Evolutionary conservation across 2,888 invertebrate genomes (phyloP).

Genomic region (Pyrgus malvae): DNA sequence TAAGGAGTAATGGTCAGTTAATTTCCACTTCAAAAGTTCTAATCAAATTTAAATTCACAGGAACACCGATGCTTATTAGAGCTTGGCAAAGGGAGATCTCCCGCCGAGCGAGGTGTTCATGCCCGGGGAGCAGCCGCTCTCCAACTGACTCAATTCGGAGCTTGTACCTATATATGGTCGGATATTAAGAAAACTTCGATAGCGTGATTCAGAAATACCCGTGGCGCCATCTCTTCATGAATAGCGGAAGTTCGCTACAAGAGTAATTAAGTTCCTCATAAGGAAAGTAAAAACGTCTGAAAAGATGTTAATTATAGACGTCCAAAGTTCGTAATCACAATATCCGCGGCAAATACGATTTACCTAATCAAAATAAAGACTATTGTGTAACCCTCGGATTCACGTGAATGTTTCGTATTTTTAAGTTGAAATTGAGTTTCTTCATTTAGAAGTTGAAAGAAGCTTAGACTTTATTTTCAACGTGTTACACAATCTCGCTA

Average conservation of each 20-base stretch:
- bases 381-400: conserved; percentile 45
- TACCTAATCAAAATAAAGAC: conserved; percentile 42
- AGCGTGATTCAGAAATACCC: too few relatives aligned
- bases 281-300: background rate
- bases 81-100: too few relatives aligned
- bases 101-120: too few relatives aligned
- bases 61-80: too few relatives aligned
- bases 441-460: conserved; percentile 44
- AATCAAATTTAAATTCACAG: too few relatives aligned
- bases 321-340: conserved; percentile 40
- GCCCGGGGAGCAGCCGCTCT: too few relatives aligned
- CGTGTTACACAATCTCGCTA: conserved; percentile 38
- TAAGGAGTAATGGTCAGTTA: too few relatives aligned
- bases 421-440: conserved; percentile 47
- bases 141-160: too few relatives aligned
- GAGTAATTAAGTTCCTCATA: background rate
- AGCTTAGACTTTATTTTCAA: conserved; percentile 44
- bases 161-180: too few relatives aligned
- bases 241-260: background rate
- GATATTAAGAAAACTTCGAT: too few relatives aligned
- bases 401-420: conserved; percentile 46
- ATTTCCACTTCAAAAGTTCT: too few relatives aligned
- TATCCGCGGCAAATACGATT: conserved; percentile 42
- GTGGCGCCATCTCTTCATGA: too few relatives aligned
- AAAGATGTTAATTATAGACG: conserved; percentile 35